Base-by-base conservation (phyloP, 1,140 invertebrate species). In the Pemphigus obesinymphae region DNA sequence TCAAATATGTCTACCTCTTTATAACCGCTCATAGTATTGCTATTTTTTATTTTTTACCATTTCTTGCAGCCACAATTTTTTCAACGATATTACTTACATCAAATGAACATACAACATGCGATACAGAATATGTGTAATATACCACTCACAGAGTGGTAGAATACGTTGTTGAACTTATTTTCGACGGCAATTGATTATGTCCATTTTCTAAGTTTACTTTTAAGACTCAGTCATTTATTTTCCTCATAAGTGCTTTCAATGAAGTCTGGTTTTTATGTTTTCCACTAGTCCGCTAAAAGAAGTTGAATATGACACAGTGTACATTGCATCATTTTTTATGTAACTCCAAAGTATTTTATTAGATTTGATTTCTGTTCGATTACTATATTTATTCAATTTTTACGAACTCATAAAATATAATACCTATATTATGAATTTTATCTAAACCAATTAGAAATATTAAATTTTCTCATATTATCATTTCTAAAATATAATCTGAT, bases 221-320 rank as follows among this genome's bases (percentile, higher is more conserved):
- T 66, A 37, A 66, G 20, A 37, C 61, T 66, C n/a, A 34, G 31
- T 66, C n/a, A 37, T 66, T 66, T 66, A n/a, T 66, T 66, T 66
- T 34, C 29, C n/a, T 17, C 31, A 66, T n/a, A 66, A 66, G 61
- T 34, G 20, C 31, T 66, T 66, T 66, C 31, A 66, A 31, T 34
- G 31, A 66, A 34, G 20, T 66, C 61, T 66, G 61, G n/a, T n/a
- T n/a, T n/a, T n/a, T n/a, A 66, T 66, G 61, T 66, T 66, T 10
- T 66, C 31, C 34, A 20, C 17, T n/a, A 2, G 61, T 66, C 2
- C 7, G 34, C 20, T 66, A 10, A 66, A 34, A 66, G 29, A 66
- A 66, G n/a, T n/a, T n/a, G n/a, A n/a, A 10, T n/a, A 66, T 63
- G 58, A 5, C 7, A n/a, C n/a, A n/a, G n/a, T n/a, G n/a, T n/a